Evolutionary conservation across 2,888 invertebrate genomes (phyloP).

Genomic region (Boloria euphrosyne): DNA sequence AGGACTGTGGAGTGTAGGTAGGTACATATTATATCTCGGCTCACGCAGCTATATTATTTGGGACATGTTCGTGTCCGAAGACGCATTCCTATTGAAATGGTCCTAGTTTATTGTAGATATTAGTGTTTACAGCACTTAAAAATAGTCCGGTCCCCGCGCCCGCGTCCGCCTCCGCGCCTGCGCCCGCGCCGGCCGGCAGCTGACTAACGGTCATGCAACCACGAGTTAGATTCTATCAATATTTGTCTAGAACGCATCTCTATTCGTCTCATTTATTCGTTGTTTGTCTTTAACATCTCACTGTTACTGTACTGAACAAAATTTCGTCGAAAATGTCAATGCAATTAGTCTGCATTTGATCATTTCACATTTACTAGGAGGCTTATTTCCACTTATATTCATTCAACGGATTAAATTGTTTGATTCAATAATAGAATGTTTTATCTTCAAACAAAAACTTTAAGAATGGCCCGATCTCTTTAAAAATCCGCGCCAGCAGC

Average conservation of each 20-base stretch:
- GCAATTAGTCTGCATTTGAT: too few species aligned
- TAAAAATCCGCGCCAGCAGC: too few species aligned
- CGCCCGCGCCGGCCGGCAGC: slow-evolving; percentile 1
- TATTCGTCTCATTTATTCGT: slow-evolving; percentile 8
- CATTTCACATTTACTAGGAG: too few species aligned
- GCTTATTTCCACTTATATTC: too few species aligned
- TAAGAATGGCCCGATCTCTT: too few species aligned
- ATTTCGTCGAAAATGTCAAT: too few species aligned
- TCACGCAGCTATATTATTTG: not conserved
- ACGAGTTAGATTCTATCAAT: slow-evolving; percentile 18
- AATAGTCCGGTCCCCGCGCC: slow-evolving; percentile 14
- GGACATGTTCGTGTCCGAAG: not conserved
- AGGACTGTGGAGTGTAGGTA: not conserved
- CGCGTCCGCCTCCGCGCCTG: not conserved
- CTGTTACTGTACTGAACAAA: not conserved
- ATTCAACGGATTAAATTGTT: too few species aligned
- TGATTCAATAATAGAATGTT: too few species aligned
- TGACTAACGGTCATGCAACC: slow-evolving; percentile 21
- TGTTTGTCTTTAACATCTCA: slow-evolving; percentile 10
- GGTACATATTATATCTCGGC: not conserved
- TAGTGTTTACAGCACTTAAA: slow-evolving; percentile 29
- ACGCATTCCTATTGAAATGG: slow-evolving; percentile 8
- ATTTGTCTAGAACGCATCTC: slow-evolving; percentile 7
- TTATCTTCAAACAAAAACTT: too few species aligned
- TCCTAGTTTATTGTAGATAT: slow-evolving; percentile 14